These are phyloP conservation scores for Oreochromis tanganicae DNA, from an alignment of 2,113 vertebrate species.

Conservation along the genomic window DNA sequence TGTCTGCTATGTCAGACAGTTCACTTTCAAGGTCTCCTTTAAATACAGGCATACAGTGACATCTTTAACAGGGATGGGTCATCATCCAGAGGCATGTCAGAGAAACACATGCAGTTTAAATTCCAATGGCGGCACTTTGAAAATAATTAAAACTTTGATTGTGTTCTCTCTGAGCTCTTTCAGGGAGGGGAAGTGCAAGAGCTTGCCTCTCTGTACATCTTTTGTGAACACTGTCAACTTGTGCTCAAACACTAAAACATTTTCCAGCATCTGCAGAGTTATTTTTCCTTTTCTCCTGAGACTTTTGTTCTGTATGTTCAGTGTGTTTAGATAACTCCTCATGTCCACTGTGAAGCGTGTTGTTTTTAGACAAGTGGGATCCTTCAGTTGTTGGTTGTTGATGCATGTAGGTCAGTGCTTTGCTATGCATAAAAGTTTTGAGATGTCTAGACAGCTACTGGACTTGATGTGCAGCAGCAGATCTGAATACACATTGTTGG, in stretches of 20 bases:
- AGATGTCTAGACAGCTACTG: constrained; percentile 37
- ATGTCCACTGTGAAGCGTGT: constrained; percentile 40
- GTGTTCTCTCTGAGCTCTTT: background rate
- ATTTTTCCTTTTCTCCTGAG: constrained; percentile 26
- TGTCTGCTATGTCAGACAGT: background rate
- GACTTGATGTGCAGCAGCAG: constrained; percentile 15
- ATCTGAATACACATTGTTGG: constrained; percentile 23
- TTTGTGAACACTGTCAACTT: background rate
- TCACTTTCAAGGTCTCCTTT: background rate
- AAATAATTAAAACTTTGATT: rapidly evolving
- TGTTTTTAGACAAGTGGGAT: background rate
- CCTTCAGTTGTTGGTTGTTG: background rate
- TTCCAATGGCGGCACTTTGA: background rate
- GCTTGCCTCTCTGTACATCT: background rate
- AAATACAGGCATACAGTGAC: background rate
- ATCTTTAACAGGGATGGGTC: background rate
- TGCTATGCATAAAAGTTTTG: constrained; percentile 18
- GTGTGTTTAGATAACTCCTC: background rate
- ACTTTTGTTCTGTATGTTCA: constrained; percentile 10
- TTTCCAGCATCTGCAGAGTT: background rate
- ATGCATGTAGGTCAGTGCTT: constrained; percentile 20
- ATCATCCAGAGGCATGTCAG: background rate
- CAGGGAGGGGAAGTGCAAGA: background rate
- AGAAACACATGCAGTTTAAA: background rate
- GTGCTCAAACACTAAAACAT: background rate